Percentiles rank a stretch among this genome's conserved stretches.
Evolutionary conservation across 2,888 invertebrate genomes (phyloP).

Genomic region (Abscondita cerata): DNA sequence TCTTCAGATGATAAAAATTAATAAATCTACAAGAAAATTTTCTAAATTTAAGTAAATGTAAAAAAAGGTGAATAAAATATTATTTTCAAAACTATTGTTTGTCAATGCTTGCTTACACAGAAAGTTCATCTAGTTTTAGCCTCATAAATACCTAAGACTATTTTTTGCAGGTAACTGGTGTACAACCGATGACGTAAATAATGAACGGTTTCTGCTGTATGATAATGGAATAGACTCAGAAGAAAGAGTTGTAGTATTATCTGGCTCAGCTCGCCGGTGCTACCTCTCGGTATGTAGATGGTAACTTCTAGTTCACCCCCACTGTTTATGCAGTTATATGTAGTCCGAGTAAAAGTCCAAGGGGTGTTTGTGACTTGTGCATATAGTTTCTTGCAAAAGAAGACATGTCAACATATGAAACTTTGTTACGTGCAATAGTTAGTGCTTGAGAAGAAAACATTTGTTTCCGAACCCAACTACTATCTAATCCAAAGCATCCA

Average conservation of each 20-base stretch:
- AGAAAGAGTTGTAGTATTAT: conserved; percentile 11
- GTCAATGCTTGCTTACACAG: too few species aligned
- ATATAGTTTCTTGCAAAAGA: conserved; percentile 5
- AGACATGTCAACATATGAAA: not conserved
- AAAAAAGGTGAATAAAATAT: not conserved
- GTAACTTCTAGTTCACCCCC: not conserved
- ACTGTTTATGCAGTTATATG: conserved; percentile 3
- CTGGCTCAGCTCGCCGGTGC: conserved; percentile 3
- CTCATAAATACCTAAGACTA: conserved; percentile 1
- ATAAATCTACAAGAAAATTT: too few species aligned
- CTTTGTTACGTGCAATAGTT: not conserved
- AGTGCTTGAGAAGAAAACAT: not conserved
- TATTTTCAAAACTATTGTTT: too few species aligned
- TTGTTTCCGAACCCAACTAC: not conserved
- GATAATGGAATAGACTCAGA: conserved; percentile 3
- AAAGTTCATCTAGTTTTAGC: not conserved
- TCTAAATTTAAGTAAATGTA: too few species aligned
- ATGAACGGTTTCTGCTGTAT: conserved; percentile 5
- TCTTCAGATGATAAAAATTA: too few species aligned
- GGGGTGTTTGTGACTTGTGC: conserved; percentile 7
- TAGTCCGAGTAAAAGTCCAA: conserved; percentile 10
- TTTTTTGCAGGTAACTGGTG: conserved; percentile 1
- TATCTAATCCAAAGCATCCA: not conserved
- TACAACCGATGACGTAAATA: not conserved
- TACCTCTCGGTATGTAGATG: conserved; percentile 4